A percentile compares a stretch with the other conserved stretches of the same genome.
Conservation (phyloP, 2,797 vertebrate species). For the Malacoraja senta region DNA sequence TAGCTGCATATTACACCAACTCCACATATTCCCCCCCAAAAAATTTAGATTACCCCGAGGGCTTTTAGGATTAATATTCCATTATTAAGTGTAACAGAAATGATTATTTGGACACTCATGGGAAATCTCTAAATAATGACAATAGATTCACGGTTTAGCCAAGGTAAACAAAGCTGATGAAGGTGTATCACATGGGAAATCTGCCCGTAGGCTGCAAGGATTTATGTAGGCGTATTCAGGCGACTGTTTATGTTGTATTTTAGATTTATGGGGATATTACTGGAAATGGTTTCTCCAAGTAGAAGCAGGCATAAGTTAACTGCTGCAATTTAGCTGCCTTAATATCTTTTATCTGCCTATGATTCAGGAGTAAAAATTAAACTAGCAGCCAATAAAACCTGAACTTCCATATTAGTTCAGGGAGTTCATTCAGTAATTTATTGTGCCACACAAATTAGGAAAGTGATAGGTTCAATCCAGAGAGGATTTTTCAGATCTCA, state of each 20-base stretch:
- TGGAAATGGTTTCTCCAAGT: background rate
- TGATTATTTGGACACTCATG: background rate
- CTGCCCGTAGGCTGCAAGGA: background rate
- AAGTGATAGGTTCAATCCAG: background rate
- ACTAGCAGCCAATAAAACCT: background rate
- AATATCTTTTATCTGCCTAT: background rate
- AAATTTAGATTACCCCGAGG: background rate
- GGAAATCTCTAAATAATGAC: constrained; percentile 15
- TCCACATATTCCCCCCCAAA: background rate
- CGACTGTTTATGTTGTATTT: background rate
- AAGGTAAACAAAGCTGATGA: background rate
- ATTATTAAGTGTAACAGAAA: background rate
- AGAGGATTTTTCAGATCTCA: background rate
- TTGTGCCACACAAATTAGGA: background rate
- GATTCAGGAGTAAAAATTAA: background rate
- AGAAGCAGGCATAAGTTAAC: background rate
- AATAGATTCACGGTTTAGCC: background rate
- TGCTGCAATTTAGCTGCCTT: background rate
- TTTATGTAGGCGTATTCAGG: background rate
- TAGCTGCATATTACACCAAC: background rate
- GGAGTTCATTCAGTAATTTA: background rate
- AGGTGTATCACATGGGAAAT: background rate
- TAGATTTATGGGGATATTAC: background rate
- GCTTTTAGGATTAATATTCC: background rate
- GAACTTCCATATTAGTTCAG: background rate